A percentile compares a stretch with the other conserved stretches of the same genome.
These are phyloP conservation scores for Magallana nippona DNA, from an alignment of 2,888 invertebrate genomes.

Conservation along the genomic window DNA sequence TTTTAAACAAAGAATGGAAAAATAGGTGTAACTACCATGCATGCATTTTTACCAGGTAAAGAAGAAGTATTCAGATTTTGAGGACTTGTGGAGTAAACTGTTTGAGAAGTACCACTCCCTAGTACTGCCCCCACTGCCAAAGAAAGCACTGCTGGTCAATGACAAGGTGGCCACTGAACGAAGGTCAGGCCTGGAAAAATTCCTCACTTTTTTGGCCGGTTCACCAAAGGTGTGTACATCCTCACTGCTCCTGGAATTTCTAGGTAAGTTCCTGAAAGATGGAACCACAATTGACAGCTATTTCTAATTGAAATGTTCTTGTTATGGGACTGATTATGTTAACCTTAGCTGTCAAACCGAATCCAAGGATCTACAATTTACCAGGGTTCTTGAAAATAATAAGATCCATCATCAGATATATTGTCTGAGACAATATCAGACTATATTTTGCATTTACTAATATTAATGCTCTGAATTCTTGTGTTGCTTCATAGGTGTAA, in stretches of 20 bases:
- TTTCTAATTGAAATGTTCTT: no score
- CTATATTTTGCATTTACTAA: no score
- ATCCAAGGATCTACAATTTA: no score
- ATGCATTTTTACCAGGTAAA: conserved; percentile 57
- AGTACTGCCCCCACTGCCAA: conserved; percentile 69
- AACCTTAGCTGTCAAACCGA: no score
- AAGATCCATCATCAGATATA: no score
- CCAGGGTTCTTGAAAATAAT: no score
- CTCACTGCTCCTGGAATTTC: conserved; percentile 68
- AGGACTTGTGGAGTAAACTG: conserved; percentile 66
- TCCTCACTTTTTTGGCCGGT: conserved; percentile 69
- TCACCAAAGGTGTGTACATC: conserved; percentile 66
- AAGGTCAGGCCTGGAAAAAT: conserved; percentile 62
- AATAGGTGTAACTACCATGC: neutral
- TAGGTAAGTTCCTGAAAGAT: conserved; percentile 60
- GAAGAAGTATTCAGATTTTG: conserved; percentile 72
- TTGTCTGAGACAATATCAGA: no score
- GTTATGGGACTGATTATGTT: no score
- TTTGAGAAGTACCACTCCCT: conserved; percentile 68
- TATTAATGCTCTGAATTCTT: no score
- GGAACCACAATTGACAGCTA: no score
- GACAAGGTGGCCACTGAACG: conserved; percentile 68
- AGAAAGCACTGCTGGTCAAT: conserved; percentile 68
- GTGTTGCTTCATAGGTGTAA: conserved; percentile 54
- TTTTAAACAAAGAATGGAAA: neutral